Base-by-base conservation (phyloP, 2,888 invertebrate species). In the Drosophila planitibia region DNA sequence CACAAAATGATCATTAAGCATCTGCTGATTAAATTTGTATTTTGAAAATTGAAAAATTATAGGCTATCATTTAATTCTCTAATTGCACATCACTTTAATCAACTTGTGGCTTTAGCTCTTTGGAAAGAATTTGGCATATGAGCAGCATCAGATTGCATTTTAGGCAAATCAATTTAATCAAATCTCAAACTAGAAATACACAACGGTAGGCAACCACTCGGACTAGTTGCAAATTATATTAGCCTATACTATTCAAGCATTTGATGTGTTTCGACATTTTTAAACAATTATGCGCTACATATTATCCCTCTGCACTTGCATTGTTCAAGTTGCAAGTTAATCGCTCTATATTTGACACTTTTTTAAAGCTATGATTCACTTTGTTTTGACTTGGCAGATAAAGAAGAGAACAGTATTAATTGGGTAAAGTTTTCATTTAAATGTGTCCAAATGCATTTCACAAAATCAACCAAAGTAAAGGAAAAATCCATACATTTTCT, bases 1-100 rank as follows among this genome's bases (percentile, higher is more conserved):
- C 32, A 37, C 54, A 35, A 57, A 39, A 41, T 35, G 55, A 68
- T 55, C 49, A 51, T 68, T 47, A 41, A 16, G 57, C 30, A 16
- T 6, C 7, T 32, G 22, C 22, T 44, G 39, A 41, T 28, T 19
- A 37, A 22, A 25, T 7, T 55, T 55, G 35, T 37, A 28, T 30
- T 41, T 33, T 57, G 1, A 28, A 16, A 16, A 41, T 14, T 49
- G 3, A 10, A 12, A 7, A 33, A 35, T 25, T 7, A 1, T 33
- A 9, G 22, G n/a, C 49, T 30, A 59, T 35, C 55, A 41, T 54
- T 71, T 22, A 19, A 28, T 57, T 28, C 14, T 22, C 14, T 14
- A 33, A 58, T 52, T 44, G 25, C 57, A 37, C 28, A 53, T n/a
- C 1, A n/a, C 28, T 30, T 71, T 39, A 39, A 35, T 35, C 25